Base-by-base conservation (phyloP, 2,888 invertebrate genomes). In the Desoria tigrina region DNA sequence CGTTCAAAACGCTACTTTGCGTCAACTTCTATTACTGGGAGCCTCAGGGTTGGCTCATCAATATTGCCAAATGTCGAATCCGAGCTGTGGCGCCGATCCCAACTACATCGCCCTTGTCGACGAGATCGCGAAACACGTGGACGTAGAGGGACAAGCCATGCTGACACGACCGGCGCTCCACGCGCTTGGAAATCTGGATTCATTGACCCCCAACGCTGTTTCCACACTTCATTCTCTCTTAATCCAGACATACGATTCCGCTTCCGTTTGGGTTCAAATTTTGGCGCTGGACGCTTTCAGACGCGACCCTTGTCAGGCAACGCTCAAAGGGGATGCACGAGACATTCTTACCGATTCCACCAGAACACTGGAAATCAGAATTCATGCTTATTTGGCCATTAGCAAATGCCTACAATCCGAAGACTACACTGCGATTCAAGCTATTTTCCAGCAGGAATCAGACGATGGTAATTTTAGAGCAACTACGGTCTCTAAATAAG, bases 181-280 rank as follows among this genome's bases (percentile, higher is more conserved):
- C 24, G 65, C 70, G 2, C 50, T 74, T 18, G 73, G 74, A 57
- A 73, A 74, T 61, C 28, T 74, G 4, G 59, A 70, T 18, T 6
- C 28, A 23, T 53, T 74, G 26, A 68, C 73, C 9, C 32, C 45
- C 11, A 32, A 56, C 23, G 62, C 69, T 23, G 71, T 73, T 4
- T 27, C 23, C 1, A 49, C 37, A 11, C 58, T 73, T 11, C 28
- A 50, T 9, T 51, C 62, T 11, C 63, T 65, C 56, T 26, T 72
- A 27, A 42, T 4, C 2, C 7, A 32, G n/a, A n/a, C n/a, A 23
- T 23, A 39, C 16, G 39, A 26, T 16, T 16, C 37, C 6, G 23
- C 21, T 9, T 18, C 27, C 51, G 57, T 21, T 11, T 56, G 65
- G 45, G 50, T 64, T 24, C 55, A 50, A 59, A 59, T 70, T 14